Evolutionary conservation across 2,888 invertebrate genomes (phyloP).

Genomic region (Agonopterix arenella): DNA sequence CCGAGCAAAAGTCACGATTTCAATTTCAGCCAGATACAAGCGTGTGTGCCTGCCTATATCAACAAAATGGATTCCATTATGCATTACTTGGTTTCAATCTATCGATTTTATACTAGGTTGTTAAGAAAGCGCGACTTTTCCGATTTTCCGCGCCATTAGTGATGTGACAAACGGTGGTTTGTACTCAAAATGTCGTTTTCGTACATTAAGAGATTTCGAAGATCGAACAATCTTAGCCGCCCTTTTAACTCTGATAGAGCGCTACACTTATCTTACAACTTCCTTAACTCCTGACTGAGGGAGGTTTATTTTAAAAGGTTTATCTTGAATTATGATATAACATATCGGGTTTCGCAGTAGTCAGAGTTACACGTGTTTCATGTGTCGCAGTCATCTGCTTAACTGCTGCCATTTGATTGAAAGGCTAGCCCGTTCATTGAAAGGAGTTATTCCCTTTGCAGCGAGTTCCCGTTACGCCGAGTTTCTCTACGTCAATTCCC

Average conservation of each 20-base stretch:
- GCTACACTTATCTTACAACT: constrained; percentile 39
- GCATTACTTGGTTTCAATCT: constrained; percentile 45
- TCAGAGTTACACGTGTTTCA: too few species aligned
- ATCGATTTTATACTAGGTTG: constrained; percentile 48
- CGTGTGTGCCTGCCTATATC: constrained; percentile 1
- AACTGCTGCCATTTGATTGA: too few species aligned
- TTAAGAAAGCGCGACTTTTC: constrained; percentile 51
- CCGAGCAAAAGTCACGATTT: too few species aligned
- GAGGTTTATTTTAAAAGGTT: background rate
- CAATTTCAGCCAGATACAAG: too few species aligned
- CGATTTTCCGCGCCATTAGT: constrained; percentile 69
- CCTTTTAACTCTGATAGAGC: constrained; percentile 50
- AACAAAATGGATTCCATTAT: constrained; percentile 17
- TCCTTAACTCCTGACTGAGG: background rate
- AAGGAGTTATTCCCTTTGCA: too few species aligned
- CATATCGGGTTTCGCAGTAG: background rate
- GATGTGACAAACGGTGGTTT: constrained; percentile 65
- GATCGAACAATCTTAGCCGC: constrained; percentile 56
- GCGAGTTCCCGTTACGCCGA: too few species aligned
- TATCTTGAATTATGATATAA: background rate
- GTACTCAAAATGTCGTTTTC: constrained; percentile 63
- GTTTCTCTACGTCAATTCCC: too few species aligned
- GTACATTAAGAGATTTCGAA: constrained; percentile 63
- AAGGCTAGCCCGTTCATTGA: too few species aligned
- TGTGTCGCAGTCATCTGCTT: too few species aligned